These are phyloP conservation scores for Protobothrops mucrosquamatus DNA, from an alignment of 2,113 vertebrate species.

Conservation along the genomic window DNA sequence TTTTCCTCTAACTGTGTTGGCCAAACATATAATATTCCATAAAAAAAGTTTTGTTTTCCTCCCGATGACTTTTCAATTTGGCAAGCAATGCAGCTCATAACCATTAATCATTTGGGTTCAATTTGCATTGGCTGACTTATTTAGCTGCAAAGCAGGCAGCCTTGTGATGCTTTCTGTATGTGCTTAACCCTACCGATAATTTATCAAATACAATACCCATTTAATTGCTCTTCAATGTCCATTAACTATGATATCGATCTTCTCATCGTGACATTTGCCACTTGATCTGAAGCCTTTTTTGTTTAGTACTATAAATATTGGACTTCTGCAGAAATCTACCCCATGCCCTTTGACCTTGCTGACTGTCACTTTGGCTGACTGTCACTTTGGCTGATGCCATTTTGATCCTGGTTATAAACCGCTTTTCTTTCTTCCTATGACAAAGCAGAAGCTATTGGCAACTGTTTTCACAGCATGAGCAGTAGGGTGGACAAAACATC, in stretches of 20 bases:
- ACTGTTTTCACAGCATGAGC: background rate
- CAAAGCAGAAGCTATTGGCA: background rate
- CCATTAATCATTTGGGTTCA: constrained; percentile 45
- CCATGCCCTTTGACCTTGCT: accelerated
- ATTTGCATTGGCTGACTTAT: constrained; percentile 18
- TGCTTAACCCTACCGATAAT: constrained; percentile 51
- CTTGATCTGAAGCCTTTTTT: background rate
- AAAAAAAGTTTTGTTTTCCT: constrained; percentile 24
- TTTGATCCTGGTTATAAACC: background rate
- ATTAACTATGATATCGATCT: constrained; percentile 51
- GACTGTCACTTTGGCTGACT: background rate
- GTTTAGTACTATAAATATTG: constrained; percentile 8
- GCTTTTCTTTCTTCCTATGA: background rate
- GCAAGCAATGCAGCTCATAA: constrained; percentile 19
- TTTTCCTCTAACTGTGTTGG: background rate
- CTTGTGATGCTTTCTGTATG: background rate
- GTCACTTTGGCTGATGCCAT: accelerated
- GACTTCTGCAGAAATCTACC: background rate
- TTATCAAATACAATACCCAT: constrained; percentile 53
- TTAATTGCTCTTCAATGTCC: constrained; percentile 47
- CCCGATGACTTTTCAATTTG: constrained; percentile 20
- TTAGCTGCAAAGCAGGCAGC: constrained; percentile 6
- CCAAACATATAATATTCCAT: background rate
- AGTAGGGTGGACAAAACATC: background rate
- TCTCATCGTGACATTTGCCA: constrained; percentile 10